Percentiles rank a stretch among this genome's conserved stretches.
phyloP scores from a whole-genome alignment of 2,888 invertebrate genomes.

The Eupithecia centaureata region DNA sequence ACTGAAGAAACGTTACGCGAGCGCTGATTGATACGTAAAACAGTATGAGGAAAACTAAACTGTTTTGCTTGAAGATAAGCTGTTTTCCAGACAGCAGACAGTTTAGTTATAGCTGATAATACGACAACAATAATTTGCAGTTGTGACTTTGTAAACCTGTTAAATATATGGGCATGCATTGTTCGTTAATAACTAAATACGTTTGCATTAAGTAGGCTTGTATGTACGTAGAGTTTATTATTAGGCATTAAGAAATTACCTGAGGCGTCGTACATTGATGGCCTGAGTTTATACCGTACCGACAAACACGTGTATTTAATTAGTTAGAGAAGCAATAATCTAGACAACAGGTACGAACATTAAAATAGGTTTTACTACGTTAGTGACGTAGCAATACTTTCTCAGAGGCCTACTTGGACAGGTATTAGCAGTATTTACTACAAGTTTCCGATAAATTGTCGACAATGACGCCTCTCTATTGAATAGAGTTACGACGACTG shows the following conservation, averaged over 20 bases:
- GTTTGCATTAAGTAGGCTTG: background rate
- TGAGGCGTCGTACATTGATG: background rate
- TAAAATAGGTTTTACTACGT: conserved; percentile 4
- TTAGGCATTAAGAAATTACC: background rate
- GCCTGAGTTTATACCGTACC: background rate
- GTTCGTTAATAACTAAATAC: background rate
- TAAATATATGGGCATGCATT: background rate
- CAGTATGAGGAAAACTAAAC: conserved; percentile 51
- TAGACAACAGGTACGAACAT: background rate
- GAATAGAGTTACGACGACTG: conserved; percentile 39
- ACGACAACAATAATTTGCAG: background rate
- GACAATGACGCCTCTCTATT: conserved; percentile 33
- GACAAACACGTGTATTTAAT: background rate
- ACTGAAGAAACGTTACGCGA: conserved; percentile 49
- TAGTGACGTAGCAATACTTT: background rate
- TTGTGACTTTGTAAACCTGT: background rate
- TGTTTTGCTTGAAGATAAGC: conserved; percentile 31
- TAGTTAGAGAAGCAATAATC: background rate
- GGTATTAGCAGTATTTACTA: conserved; percentile 16
- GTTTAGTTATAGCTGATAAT: background rate
- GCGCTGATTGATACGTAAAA: conserved; percentile 44
- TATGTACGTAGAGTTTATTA: background rate
- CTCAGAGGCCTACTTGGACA: conserved; percentile 9
- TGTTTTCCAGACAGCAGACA: conserved; percentile 10
- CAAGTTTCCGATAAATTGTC: conserved; percentile 33